Base-by-base conservation (phyloP, 2,113 vertebrate species). In the Apus apus region DNA sequence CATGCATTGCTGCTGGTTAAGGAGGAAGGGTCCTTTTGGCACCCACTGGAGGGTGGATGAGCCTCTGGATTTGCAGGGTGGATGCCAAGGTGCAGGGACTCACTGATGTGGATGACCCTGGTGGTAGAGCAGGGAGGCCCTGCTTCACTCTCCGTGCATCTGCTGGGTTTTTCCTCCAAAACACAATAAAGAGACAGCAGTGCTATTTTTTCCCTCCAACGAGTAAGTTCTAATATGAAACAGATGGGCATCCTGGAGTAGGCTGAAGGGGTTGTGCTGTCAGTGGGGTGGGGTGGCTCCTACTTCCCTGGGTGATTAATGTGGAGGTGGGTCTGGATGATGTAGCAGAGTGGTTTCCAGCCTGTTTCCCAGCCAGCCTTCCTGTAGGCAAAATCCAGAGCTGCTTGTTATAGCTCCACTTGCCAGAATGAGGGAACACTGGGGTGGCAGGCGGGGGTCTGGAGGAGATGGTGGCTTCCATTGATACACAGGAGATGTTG, bases 401-500 rank as follows among this genome's bases (percentile, higher is more conserved):
- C 58, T 72, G 62, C 1, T 2, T 51, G 15, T 22, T 67, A 43
- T 8, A 79, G 62, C 48, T 82, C 16, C 10, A 2, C 65, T 62
- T 73, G 50, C 64, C 72, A 68, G 67, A 12, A 68, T 13, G 56
- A 65, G 38, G 36, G 50, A 72, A 21, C 30, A 1, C 1, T 48
- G 40, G 22, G 23, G 23, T 73, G 54, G 26, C 61, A 75, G 25
- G 48, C 2, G 30, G 26, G 8, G 5, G 8, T 60, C 64, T 56
- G 80, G 45, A 11, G 3, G 68, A 57, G 25, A 6, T 0, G 2
- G 65, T 40, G 48, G 4, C 38, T 73, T 64, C 46, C 32, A 23
- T 51, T 8, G 3, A 36, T 30, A 1, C 6, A 3, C 1, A 29
- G 51, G 51, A 64, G 61, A 11, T 4, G 4, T 26, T 58, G 25